Evolutionary conservation across 2,113 vertebrate genomes (phyloP), one percentile per base, ranked within the genome.

Genomic region (Henicopernis longicauda): DNA sequence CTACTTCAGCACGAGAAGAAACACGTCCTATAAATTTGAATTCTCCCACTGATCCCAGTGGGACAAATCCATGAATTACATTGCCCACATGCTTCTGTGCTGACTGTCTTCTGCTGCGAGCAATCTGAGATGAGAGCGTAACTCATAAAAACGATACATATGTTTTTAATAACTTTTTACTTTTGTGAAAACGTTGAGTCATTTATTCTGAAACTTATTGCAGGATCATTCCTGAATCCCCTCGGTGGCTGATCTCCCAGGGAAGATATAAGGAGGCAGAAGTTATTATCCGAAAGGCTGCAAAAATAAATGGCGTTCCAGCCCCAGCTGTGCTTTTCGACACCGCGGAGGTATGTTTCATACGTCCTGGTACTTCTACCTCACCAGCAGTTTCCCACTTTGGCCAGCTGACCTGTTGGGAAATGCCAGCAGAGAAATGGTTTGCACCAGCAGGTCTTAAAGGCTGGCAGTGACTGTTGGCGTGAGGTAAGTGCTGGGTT

Each of bases 161-260:
- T 78, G 63, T 15, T 77, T 63, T 82, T 71, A 57, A 63, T 82
- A 83, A 70, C 14, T 11, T 32, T n/a, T 49, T 42, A 5, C 27
- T 87, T 55, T 17, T 34, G 36, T 61, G 63, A 66, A 89, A 95
- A 54, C 3, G 4, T 34, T 76, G 78, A 89, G 55, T 88, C 47
- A 65, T 88, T 82, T 92, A 31, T 95, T 93, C 85, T 93, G 55
- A 50, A 84, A 59, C 65, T 84, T 79, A 69, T 94, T 97, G 31
- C 96, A 99, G 99, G 99, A 91, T 98, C 93, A 98, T 99, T 97
- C 99, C 99, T 66, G 99, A 99, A 96, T 99, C 99, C 89, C 99
- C 99, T 55, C 98, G 99, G 27, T 99, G 99, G 99, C 98, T 99
- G 86, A 97, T 99, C 72, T 99, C 99, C 91, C 98, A 99, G 94